Conservation (phyloP, 2,113 vertebrate genomes). For the chimpanzee (Pan troglodytes) region NHGRI_mPanTro3-v2.1_pri NC_072401.2:23004001-23004500, state of each 20-base stretch:
- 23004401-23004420: slow-evolving; percentile 1
- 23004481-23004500: not conserved
- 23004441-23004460: not conserved
- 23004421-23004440: not conserved
- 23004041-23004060: not conserved
- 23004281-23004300: not conserved
- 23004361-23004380: slow-evolving; percentile 20
- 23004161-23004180: not conserved
- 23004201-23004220: too few relatives aligned
- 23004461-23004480: not conserved
- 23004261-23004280: not conserved
- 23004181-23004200: not conserved
- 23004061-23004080: not conserved
- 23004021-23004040: not conserved
- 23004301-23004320: not conserved
- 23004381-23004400: slow-evolving; percentile 42
- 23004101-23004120: not conserved
- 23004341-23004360: not conserved
- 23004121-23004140: not conserved
- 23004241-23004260: not conserved
- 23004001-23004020: not conserved
- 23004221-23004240: not conserved
- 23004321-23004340: not conserved
- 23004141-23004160: not conserved
- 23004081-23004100: not conserved